These are phyloP conservation scores for Lithobates pipiens DNA, from an alignment of 2,797 vertebrate species.

Conservation along the genomic window DNA sequence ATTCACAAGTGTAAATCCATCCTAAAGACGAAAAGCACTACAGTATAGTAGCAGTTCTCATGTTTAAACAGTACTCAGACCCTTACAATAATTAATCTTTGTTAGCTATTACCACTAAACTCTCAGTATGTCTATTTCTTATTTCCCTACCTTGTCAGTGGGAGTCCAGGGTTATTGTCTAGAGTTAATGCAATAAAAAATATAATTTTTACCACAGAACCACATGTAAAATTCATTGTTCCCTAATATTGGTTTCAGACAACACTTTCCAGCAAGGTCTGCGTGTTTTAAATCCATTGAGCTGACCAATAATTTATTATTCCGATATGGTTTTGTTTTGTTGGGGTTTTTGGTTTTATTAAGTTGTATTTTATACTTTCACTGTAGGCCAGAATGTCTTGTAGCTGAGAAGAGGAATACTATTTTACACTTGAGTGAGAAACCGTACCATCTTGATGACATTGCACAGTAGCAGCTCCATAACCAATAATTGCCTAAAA, in stretches of 20 bases:
- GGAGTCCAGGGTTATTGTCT: too few species aligned
- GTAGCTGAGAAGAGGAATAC: neutral
- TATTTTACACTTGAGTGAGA: slow-evolving; percentile 17
- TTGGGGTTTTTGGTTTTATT: slow-evolving; percentile 1
- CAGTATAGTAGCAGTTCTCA: too few species aligned
- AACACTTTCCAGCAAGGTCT: neutral
- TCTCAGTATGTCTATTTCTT: too few species aligned
- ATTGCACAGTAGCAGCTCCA: slow-evolving; percentile 70
- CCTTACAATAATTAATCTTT: too few species aligned
- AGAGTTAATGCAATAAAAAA: too few species aligned
- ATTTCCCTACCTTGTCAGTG: too few species aligned
- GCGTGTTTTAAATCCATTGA: neutral
- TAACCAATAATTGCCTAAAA: slow-evolving; percentile 75
- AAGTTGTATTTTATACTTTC: neutral
- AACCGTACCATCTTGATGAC: slow-evolving; percentile 65
- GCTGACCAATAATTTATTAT: slow-evolving; percentile 8
- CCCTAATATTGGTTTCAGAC: neutral
- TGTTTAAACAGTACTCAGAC: too few species aligned
- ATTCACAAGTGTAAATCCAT: too few species aligned
- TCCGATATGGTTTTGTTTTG: neutral
- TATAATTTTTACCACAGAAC: neutral
- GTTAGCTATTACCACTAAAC: too few species aligned
- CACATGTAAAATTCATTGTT: slow-evolving; percentile 7
- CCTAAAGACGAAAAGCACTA: too few species aligned
- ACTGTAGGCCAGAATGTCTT: neutral